Evolutionary conservation across 2,113 vertebrate species (phyloP), one percentile per base, ranked within the genome.

Genomic region (Pipra filicauda): DNA sequence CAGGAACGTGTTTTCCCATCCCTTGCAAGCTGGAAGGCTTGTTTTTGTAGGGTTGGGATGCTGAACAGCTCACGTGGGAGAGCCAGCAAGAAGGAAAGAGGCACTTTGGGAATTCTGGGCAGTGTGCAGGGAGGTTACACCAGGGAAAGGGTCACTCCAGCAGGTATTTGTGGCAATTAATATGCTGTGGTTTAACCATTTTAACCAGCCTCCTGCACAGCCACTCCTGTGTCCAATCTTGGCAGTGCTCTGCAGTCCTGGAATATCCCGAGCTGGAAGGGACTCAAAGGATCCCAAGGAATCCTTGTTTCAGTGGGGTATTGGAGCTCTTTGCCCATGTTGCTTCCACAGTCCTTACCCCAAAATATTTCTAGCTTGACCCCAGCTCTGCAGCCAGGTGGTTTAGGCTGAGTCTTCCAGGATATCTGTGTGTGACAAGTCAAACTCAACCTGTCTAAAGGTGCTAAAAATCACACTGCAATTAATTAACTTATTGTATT

Each of bases 401-500:
- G 3, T 1, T 80, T 37, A 37, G 41, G 48, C 57, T 31, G 90
- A 8, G 8, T 16, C 51, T 39, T 23, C 8, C 59, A 33, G 57
- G 51, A 5, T 31, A 2, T 24, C 59, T 70, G 31, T 33, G 12
- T 44, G 52, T 37, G 88, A 78, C 44, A 30, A 83, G 76, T 5
- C 23, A 64, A 18, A 0, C 49, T 44, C 70, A 49, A 2, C 14
- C 44, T 28, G 57, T 61, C 75, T 12, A 69, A 55, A 69, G 28
- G 69, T 61, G 79, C 72, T 28, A 49, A 95, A 94, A 94, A 82
- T 86, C 92, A 55, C 41, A 31, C 65, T 71, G 93, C 89, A 54
- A 95, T 94, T 91, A 90, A 92, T 93, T 91, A 88, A 76, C 57
- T 86, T 33, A 71, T 37, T 86, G 91, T 93, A 30, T 95, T 92